A percentile compares a stretch with the other conserved stretches of the same genome.
These are phyloP conservation scores for Chiloscyllium punctatum DNA, from an alignment of 2,797 vertebrate genomes.

Conservation along the genomic window DNA sequence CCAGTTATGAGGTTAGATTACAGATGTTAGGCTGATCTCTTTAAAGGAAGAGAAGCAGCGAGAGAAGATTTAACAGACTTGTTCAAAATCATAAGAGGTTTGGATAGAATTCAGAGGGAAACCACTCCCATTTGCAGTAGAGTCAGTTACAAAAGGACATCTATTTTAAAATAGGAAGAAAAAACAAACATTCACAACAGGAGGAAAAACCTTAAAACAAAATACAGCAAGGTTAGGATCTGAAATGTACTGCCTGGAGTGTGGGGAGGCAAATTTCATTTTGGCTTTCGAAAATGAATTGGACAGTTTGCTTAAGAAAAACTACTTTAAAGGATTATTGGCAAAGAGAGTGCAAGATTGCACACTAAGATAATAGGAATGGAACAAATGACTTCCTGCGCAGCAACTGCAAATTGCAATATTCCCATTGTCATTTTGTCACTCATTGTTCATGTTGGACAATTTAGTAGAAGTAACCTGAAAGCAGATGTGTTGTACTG, in stretches of 20 bases:
- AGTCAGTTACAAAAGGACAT: neutral
- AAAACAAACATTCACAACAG: neutral
- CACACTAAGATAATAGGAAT: neutral
- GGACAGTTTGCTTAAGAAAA: neutral
- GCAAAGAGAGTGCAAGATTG: neutral
- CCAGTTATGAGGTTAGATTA: neutral
- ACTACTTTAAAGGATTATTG: neutral
- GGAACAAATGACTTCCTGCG: too few species aligned
- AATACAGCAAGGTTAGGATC: neutral
- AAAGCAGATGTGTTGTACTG: neutral
- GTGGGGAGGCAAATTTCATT: neutral
- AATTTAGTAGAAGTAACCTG: neutral
- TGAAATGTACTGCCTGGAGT: neutral
- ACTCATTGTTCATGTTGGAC: neutral
- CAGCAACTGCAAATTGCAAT: neutral
- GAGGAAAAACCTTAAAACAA: neutral
- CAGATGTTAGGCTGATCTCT: neutral
- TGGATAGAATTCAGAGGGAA: neutral
- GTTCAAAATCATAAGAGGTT: neutral
- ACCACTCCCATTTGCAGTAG: neutral
- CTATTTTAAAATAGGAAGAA: neutral
- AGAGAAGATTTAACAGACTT: neutral
- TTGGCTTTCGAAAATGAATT: neutral
- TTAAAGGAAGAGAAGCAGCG: neutral
- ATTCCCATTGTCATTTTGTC: neutral